These are phyloP conservation scores for Procavia capensis DNA, from an alignment of 2,113 vertebrate species.

Conservation along the genomic window DNA sequence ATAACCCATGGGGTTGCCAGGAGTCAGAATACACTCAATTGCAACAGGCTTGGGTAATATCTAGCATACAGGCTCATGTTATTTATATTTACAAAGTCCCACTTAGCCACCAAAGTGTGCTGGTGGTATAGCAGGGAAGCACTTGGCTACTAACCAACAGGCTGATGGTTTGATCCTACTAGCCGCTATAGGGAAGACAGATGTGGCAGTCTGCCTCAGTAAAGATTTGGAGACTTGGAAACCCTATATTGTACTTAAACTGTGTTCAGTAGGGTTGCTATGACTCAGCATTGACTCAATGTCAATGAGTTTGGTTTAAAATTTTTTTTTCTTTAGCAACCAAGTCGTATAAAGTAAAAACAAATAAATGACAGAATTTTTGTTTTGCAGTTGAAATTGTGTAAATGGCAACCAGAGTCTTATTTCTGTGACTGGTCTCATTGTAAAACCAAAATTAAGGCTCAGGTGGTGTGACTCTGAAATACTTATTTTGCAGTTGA, in stretches of 20 bases:
- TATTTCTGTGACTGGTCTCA: not conserved
- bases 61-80: not conserved
- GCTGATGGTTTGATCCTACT: not conserved
- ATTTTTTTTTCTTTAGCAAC: not conserved
- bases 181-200: not conserved
- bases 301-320: not conserved
- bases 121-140: not conserved
- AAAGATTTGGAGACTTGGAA: not conserved
- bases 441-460: not conserved
- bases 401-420: not conserved
- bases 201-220: not conserved
- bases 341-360: slow-evolving; percentile 27
- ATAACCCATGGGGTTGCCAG: not conserved
- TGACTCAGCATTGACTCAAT: not conserved
- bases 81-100: not conserved
- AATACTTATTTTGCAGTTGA: not conserved
- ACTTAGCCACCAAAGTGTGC: not conserved
- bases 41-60: not conserved
- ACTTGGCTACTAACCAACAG: not conserved
- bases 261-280: too few relatives aligned
- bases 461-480: not conserved
- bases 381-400: not conserved
- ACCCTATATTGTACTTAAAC: too few relatives aligned
- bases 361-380: slow-evolving; percentile 45
- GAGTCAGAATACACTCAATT: too few relatives aligned